These are phyloP conservation scores for Chiridota heheva DNA, from an alignment of 35 echinoderm and acorn worm genomes.

Conservation along the genomic window DNA sequence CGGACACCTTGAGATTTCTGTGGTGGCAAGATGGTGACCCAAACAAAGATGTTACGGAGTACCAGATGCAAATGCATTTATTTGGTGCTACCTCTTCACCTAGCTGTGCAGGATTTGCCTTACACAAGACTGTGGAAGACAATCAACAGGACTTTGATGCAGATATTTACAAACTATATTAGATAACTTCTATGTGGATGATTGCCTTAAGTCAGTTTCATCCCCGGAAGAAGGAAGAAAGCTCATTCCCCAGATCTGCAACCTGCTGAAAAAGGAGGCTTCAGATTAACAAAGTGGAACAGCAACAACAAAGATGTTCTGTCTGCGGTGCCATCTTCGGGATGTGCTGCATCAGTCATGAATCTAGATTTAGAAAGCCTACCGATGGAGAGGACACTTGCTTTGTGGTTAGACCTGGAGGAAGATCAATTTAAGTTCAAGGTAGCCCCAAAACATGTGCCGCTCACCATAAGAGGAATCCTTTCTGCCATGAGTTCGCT, in stretches of 20 bases:
- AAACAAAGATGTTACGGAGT: constrained; percentile 10
- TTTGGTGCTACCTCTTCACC: constrained; percentile 27
- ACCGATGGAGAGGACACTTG: constrained; percentile 49
- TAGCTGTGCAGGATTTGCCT: constrained; percentile 31
- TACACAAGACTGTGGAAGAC: neutral
- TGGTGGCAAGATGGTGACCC: constrained; percentile 63
- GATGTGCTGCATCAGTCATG: constrained; percentile 19
- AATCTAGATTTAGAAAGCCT: constrained; percentile 28
- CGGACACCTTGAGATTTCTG: constrained; percentile 53
- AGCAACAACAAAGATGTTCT: neutral
- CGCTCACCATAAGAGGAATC: constrained; percentile 38
- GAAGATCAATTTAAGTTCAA: constrained; percentile 18
- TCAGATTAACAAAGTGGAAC: constrained; percentile 14
- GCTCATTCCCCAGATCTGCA: constrained; percentile 6
- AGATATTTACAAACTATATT: neutral
- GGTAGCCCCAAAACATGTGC: constrained; percentile 14
- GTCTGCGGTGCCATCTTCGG: neutral
- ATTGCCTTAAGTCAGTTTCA: constrained; percentile 15
- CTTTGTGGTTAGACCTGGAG: constrained; percentile 27
- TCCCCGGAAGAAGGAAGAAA: neutral
- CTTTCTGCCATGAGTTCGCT: constrained; percentile 43
- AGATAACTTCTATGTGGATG: constrained; percentile 26
- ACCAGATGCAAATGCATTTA: constrained; percentile 52
- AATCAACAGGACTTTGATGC: constrained; percentile 17
- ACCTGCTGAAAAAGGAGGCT: neutral